Base-by-base conservation (phyloP, 2,113 vertebrate genomes). In the Equus przewalskii region DNA sequence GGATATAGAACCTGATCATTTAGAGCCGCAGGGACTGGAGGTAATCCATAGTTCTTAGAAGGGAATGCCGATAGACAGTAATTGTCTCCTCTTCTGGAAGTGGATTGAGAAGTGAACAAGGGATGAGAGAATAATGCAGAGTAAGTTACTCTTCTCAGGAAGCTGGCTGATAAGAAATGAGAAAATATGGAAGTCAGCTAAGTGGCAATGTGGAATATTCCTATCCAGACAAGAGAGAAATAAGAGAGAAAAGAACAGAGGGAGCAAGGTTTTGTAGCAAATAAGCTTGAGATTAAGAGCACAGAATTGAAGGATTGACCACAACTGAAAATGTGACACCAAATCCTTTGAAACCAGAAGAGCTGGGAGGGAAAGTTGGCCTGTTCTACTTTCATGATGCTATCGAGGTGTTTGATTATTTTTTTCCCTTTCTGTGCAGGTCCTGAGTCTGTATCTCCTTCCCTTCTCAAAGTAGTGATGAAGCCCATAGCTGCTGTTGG, bases 401-500 rank as follows among this genome's bases (percentile, higher is more conserved):
- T 79, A 0, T 26, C 0, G 9, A 79, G 15, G 9, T 92, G 7
- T 49, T n/a, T 73, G 0, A 15, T 56, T 78, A 12, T 60, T 26
- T 36, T 36, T 12, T 13, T 88, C 8, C 28, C 72, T 91, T 56
- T 96, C 33, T 98, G 1, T 97, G 16, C 83, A 99, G 99, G 99
- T 92, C 99, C 99, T 81, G 99, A 99, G 93, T 95, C 98, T 58
- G 95, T 98, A 73, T 98, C 96, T 62, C 76, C 99, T 65, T 96
- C 97, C 15, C 91, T 99, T 95, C 98, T 99, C 49, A 99, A 99
- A 97, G 98, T 99, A 6, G 99, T 98, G 1, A 98, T 99, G 98
- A 98, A 98, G 62, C 96, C 99, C 6, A 97, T 99, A 97, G 98
- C 99, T 1, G 44, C 98, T n/a, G 99, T 99, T 54, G 99, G 99